Percentiles rank a stretch among this genome's conserved stretches.
These are phyloP conservation scores for Nysson spinosus DNA, from an alignment of 2,888 invertebrate species.

Conservation along the genomic window DNA sequence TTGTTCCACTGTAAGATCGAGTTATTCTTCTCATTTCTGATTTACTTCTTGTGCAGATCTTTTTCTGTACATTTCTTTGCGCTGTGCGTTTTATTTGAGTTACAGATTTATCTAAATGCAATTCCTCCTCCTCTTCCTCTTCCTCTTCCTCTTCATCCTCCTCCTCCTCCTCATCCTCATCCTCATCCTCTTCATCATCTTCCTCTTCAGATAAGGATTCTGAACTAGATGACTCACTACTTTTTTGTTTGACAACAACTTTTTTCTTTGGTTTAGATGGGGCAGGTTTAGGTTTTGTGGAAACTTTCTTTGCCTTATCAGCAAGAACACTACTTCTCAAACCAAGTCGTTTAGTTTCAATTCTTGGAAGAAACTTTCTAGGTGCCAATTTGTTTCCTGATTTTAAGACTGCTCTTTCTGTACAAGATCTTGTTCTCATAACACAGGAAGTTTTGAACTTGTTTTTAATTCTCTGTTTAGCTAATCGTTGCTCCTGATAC, in stretches of 20 bases:
- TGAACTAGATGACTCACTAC: constrained; percentile 49
- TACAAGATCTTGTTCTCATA: constrained; percentile 78
- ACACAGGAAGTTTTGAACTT: constrained; percentile 72
- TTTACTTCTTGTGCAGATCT: constrained; percentile 69
- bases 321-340: constrained; percentile 61
- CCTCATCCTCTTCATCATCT: too few relatives aligned
- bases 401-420: constrained; percentile 73
- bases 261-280: constrained; percentile 61
- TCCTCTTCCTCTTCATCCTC: constrained; percentile 48
- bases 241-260: constrained; percentile 51
- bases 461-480: constrained; percentile 77
- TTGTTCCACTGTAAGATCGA: constrained; percentile 66
- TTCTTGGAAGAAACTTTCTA: constrained; percentile 61
- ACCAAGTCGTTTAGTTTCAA: constrained; percentile 66
- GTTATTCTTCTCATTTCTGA: constrained; percentile 72
- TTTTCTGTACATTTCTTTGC: constrained; percentile 59
- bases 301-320: constrained; percentile 40
- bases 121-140: constrained; percentile 40
- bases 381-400: constrained; percentile 65
- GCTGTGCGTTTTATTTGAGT: constrained; percentile 50
- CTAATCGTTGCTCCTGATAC: constrained; percentile 82
- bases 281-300: constrained; percentile 52
- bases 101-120: constrained; percentile 41
- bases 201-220: constrained; percentile 50
- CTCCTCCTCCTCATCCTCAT: too few relatives aligned